Percentiles rank a stretch among this genome's conserved stretches.
Conservation (phyloP, 2,888 invertebrate species). For the Caenorhabditis sinica region DNA sequence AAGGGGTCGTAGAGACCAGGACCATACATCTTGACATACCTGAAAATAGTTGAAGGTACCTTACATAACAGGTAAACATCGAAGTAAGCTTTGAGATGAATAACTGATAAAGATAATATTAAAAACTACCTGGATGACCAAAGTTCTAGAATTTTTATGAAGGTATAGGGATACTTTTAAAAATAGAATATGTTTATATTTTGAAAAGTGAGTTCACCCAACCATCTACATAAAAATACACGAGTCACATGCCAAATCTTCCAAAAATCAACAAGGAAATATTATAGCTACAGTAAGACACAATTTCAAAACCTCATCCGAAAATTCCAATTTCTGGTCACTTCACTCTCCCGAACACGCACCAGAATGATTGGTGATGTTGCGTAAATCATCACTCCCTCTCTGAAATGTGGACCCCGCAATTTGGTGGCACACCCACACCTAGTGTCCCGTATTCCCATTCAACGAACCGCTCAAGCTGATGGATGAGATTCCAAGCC, state of each 20-base stretch:
- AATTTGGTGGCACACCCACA: constrained; percentile 35
- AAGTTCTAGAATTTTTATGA: constrained; percentile 4
- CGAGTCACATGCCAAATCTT: no score
- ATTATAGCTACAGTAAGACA: no score
- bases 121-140: constrained; percentile 6
- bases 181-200: no score
- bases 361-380: constrained; percentile 60
- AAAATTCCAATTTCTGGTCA: constrained; percentile 27
- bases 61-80: no score
- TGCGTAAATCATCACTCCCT: constrained; percentile 56
- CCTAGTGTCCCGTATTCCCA: not conserved
- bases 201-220: no score
- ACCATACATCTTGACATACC: not conserved
- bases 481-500: constrained; percentile 30
- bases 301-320: no score
- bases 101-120: constrained; percentile 27
- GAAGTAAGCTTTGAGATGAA: constrained; percentile 13
- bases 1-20: no score
- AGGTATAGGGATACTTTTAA: not conserved
- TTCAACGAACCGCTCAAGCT: not conserved
- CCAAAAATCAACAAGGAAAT: no score
- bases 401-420: constrained; percentile 25
- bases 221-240: no score
- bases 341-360: constrained; percentile 23
- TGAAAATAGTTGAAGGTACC: not conserved